A percentile compares a stretch with the other conserved stretches of the same genome.
phyloP scores from a whole-genome alignment of 2,113 vertebrate genomes.

The Noturus placidus region DNA sequence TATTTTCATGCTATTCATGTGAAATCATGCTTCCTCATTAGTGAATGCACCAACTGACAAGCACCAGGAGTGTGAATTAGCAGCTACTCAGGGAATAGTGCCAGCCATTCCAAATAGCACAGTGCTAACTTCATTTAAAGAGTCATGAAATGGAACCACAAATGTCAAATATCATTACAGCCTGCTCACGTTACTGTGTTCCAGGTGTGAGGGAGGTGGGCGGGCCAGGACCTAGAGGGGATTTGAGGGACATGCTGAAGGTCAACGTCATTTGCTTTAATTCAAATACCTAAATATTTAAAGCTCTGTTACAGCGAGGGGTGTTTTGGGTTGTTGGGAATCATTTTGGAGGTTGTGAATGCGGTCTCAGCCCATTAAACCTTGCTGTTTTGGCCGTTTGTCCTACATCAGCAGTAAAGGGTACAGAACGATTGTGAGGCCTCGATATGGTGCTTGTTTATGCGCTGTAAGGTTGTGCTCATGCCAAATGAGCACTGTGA shows the following conservation, averaged over 20 bases:
- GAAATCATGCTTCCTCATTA: slow-evolving; percentile 77
- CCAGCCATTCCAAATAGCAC: slow-evolving; percentile 71
- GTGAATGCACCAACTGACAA: slow-evolving; percentile 74
- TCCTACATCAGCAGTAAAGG: slow-evolving; percentile 67
- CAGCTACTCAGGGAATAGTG: slow-evolving; percentile 74
- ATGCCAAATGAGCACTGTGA: slow-evolving; percentile 59
- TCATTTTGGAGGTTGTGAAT: slow-evolving; percentile 54
- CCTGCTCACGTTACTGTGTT: slow-evolving; percentile 59
- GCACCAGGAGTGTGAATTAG: slow-evolving; percentile 77
- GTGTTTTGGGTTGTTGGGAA: slow-evolving; percentile 14
- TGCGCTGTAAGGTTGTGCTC: slow-evolving; percentile 72
- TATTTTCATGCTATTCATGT: slow-evolving; percentile 65
- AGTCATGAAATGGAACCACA: slow-evolving; percentile 70
- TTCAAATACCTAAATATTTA: slow-evolving; percentile 31
- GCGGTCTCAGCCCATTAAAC: slow-evolving; percentile 52
- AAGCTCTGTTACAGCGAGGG: slow-evolving; percentile 25
- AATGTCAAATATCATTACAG: slow-evolving; percentile 71
- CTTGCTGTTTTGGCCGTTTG: slow-evolving; percentile 54
- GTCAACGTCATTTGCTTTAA: slow-evolving; percentile 46
- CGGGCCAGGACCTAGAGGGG: slow-evolving; percentile 6
- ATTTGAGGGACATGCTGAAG: slow-evolving; percentile 48
- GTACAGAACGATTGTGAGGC: slow-evolving; percentile 68
- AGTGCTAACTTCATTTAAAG: slow-evolving; percentile 67
- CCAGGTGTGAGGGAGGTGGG: slow-evolving; percentile 72
- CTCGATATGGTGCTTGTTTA: slow-evolving; percentile 70